Evolutionary conservation across 2,113 vertebrate genomes (phyloP).

Genomic region (Falcunculus frontatus): DNA sequence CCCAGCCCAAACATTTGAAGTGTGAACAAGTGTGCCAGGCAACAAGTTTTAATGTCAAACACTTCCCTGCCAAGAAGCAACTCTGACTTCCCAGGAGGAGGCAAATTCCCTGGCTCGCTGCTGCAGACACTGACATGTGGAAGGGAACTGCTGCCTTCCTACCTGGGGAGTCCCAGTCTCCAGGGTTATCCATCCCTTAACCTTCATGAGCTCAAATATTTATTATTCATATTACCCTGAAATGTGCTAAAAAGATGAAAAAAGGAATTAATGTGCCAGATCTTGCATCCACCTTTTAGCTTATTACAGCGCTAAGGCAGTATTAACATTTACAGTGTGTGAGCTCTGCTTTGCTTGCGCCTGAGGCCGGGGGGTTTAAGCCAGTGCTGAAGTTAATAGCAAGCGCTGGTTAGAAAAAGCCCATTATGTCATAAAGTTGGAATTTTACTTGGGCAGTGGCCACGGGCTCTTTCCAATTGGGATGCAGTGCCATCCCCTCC

Average conservation of each 20-base stretch:
- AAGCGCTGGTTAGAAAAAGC: conserved; percentile 47
- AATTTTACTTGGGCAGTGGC: conserved; percentile 46
- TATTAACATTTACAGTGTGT: conserved; percentile 65
- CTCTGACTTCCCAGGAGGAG: not conserved
- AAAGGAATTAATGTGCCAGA: conserved; percentile 63
- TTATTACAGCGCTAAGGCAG: conserved; percentile 63
- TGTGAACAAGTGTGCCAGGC: not conserved
- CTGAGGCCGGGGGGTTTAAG: conserved; percentile 54
- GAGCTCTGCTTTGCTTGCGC: conserved; percentile 50
- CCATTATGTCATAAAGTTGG: conserved; percentile 60
- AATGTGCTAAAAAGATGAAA: conserved; percentile 59
- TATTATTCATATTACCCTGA: conserved; percentile 63
- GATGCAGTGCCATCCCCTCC: not conserved
- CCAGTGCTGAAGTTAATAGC: conserved; percentile 53
- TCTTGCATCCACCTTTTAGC: conserved; percentile 64
- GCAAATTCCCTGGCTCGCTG: not conserved
- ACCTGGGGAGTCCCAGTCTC: not conserved
- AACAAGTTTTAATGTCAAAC: not conserved
- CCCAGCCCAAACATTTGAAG: not conserved
- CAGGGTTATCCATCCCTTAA: conserved; percentile 31
- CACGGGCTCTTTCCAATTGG: conserved; percentile 34
- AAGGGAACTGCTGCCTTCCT: not conserved
- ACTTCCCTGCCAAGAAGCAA: not conserved
- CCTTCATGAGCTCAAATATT: conserved; percentile 60
- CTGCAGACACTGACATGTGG: not conserved